Conservation (phyloP, 2,888 invertebrate species). For the Cactoblastis cactorum region DNA sequence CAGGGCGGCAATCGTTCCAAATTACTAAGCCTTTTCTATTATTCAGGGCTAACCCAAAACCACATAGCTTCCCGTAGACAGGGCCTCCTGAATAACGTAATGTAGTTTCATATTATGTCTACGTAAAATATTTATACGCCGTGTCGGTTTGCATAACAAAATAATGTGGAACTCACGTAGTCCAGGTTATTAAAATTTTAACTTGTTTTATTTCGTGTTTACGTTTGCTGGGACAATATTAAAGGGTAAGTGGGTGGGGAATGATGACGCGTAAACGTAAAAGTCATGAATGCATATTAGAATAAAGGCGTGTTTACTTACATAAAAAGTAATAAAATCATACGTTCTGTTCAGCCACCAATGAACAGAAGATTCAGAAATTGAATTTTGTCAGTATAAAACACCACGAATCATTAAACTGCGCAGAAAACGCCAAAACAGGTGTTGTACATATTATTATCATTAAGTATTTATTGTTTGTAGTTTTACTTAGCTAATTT, state of each 20-base stretch:
- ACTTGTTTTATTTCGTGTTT: neutral
- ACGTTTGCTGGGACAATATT: neutral
- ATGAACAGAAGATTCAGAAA: too few relatives aligned
- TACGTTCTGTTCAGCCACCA: too few relatives aligned
- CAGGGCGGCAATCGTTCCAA: slow-evolving; percentile 25
- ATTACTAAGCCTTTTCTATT: slow-evolving; percentile 40
- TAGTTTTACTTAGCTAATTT: too few relatives aligned
- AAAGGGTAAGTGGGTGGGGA: neutral
- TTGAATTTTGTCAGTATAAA: too few relatives aligned
- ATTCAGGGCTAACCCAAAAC: slow-evolving; percentile 37
- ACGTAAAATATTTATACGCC: slow-evolving; percentile 23
- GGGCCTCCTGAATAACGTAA: slow-evolving; percentile 36
- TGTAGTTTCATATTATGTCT: slow-evolving; percentile 36
- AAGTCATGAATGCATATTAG: neutral
- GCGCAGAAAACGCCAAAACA: too few relatives aligned
- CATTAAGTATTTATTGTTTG: too few relatives aligned
- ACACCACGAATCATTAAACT: too few relatives aligned
- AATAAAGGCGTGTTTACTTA: slow-evolving; percentile 7
- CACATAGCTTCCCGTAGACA: slow-evolving; percentile 39
- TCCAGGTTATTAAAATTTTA: slow-evolving; percentile 5
- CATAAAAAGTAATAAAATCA: neutral
- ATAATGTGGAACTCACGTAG: slow-evolving; percentile 10
- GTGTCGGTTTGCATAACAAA: slow-evolving; percentile 12
- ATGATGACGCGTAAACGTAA: too few relatives aligned
- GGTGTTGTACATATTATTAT: too few relatives aligned